Evolutionary conservation across 2,888 invertebrate species (phyloP), one percentile per base, ranked within the genome.

Genomic region (Rhagonycha fulva): DNA sequence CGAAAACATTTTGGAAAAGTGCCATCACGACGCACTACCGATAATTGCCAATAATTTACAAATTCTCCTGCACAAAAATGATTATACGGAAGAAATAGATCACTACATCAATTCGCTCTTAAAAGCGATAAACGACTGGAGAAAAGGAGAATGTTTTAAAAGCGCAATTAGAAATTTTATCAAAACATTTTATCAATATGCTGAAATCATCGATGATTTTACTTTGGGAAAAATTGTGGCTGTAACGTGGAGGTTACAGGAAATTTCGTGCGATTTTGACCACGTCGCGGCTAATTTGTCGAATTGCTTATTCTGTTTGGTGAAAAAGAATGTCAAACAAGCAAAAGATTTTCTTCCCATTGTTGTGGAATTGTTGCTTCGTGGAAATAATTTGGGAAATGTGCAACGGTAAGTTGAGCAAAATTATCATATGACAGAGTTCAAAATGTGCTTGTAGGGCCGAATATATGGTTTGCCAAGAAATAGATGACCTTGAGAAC

Each of bases 381-480:
- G 89, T 84, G 89, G 89, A 68, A 87, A 89, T 70, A 87, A 90
- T 12, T 87, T 88, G 47, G 88, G 89, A 79, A 91, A 90, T 84
- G 91, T 91, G 82, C 89, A 90, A 82, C 90, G 90, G 91, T 91
- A 84, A 81, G 47, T 47, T n/a, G 7, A 47, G 76, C 66, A 30
- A 70, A 62, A 28, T 30, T 24, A 73, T 28, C n/a, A 70, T 14
- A 74, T 76, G 71, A 32, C 14, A 3, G 2, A 23, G 11, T 63
- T 23, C 9, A 63, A 10, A 63, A 7, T 63, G n/a, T 14, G 14
- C 68, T 83, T 84, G 79, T 80, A 86, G 86, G 76, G 83, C 84
- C 19, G 85, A 86, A 78, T 84, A 82, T 81, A 78, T 78, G 74
- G 79, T 84, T n/a, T 85, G 78, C 14, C 69, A 78, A 14, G 11